Evolutionary conservation across 1,140 invertebrate genomes (phyloP).

Genomic region (Hylyphantes graminicola): DNA sequence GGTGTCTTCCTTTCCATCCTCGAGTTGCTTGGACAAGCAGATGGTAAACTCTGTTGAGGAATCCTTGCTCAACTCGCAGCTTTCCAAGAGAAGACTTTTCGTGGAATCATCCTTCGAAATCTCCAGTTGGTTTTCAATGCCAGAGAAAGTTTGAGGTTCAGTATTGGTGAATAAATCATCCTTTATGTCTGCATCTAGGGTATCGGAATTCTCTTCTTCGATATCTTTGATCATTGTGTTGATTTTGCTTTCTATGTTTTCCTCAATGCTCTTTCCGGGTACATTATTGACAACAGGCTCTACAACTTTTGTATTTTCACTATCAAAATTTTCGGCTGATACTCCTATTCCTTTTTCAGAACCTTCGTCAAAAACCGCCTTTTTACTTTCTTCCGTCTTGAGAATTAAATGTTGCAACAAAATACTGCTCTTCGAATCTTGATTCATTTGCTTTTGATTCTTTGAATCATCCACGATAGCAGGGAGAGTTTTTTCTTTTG

Average conservation of each 20-base stretch:
- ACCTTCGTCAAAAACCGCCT: background rate
- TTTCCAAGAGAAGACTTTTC: background rate
- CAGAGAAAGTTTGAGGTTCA: background rate
- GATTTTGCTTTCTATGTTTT: background rate
- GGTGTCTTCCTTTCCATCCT: no score
- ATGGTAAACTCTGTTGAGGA: background rate
- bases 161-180: background rate
- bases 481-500: background rate
- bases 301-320: no score
- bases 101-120: background rate
- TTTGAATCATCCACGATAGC: background rate
- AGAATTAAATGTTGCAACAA: no score
- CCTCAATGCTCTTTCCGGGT: background rate
- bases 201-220: conserved; percentile 25
- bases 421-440: no score
- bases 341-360: background rate
- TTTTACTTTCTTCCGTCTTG: background rate
- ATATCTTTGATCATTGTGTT: background rate
- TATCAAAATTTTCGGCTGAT: background rate
- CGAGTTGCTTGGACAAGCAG: background rate
- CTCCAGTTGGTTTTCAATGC: conserved; percentile 11
- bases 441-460: no score
- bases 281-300: no score
- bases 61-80: background rate
- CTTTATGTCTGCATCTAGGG: conserved; percentile 29